Base-by-base conservation (phyloP, 2,888 invertebrate species). In the Homarus gammarus region DNA sequence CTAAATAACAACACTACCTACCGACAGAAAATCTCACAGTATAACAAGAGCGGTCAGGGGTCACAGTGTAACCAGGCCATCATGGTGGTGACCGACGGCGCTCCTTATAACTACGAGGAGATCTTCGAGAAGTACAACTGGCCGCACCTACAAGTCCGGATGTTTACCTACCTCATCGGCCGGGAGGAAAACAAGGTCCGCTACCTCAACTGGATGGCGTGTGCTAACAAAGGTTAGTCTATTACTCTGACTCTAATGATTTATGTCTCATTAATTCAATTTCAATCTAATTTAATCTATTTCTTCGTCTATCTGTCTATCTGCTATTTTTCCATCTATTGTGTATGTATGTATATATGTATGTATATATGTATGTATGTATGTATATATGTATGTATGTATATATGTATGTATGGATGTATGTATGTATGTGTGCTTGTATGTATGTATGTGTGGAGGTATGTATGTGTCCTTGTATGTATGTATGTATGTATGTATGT, bases 41-140 rank as follows among this genome's bases (percentile, higher is more conserved):
- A 93, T 85, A 92, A 92, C 56, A 91, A 92, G 40, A 95, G 95
- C 92, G 95, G 95, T 78, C 96, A 96, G 93, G 98, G 98, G 5
- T 97, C 97, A 93, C 97, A 98, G 93, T 99, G 99, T 94, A 99
- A 99, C 95, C 97, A 99, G 95, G 99, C 99, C 49, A 99, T 99
- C 93, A 99, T 99, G 99, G 95, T 99, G 92, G 96, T 99, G 93
- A 99, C 99, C n/a, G 99, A 99, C 94, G 99, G 99, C 38, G 98
- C 99, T 27, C 98, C 99, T 73, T 97, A 98, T 93, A 97, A 97
- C 93, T 98, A 96, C 94, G 87, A 97, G 93, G 97, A 98, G 93
- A 96, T 99, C 87, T 99, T 99, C 94, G 96, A 97, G 93, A 95
- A 95, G 92, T 98, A 97, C 94, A 99, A 99, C 94, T 97, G 97